These are phyloP conservation scores for Atractosteus spatula DNA, from an alignment of 2,113 vertebrate species.

Conservation along the genomic window DNA sequence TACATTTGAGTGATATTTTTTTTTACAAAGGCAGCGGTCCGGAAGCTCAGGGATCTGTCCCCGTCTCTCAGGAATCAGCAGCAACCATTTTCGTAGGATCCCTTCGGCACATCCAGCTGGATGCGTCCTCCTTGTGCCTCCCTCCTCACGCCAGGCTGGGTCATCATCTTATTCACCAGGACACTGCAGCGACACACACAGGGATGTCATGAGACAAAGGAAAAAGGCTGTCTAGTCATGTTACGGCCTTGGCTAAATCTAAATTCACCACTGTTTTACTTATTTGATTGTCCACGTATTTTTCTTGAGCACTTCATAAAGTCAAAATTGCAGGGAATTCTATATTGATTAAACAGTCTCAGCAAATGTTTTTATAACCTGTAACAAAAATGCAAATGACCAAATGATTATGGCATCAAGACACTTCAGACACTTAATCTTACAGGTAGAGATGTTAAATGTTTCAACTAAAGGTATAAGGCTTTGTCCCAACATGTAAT, in stretches of 20 bases:
- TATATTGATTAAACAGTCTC: neutral
- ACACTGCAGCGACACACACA: neutral
- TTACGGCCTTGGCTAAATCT: no score
- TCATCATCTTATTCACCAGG: constrained; percentile 17
- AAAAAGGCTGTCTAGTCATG: no score
- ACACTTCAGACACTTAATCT: neutral
- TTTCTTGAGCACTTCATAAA: neutral
- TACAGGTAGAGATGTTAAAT: neutral
- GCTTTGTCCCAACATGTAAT: neutral
- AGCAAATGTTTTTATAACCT: neutral
- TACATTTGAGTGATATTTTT: neutral
- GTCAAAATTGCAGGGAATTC: neutral
- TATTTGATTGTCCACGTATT: neutral
- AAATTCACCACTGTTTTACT: neutral
- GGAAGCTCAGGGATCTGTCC: neutral
- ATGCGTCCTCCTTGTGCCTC: neutral
- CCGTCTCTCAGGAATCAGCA: neutral
- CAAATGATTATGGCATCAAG: neutral
- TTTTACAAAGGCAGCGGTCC: no score
- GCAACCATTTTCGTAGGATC: neutral
- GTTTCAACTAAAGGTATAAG: neutral
- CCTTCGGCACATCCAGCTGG: neutral
- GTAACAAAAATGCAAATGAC: neutral
- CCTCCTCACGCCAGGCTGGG: neutral
- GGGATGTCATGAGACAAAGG: no score